Base-by-base conservation (phyloP, 1,140 invertebrate genomes). In the Thalassaphorura encarpata region DNA sequence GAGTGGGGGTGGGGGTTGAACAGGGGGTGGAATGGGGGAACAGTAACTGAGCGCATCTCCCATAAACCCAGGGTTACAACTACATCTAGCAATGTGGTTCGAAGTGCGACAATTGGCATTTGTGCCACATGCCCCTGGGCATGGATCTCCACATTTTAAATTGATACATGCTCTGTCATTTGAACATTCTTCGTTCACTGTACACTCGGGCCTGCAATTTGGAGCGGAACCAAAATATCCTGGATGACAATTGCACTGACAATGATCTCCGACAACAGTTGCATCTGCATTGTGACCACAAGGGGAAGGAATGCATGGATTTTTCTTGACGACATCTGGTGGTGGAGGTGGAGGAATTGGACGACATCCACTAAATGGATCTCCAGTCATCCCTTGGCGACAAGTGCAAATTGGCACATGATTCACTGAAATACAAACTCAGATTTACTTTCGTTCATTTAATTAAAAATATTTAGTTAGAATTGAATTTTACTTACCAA, bases 11-110 rank as follows among this genome's bases (percentile, higher is more conserved):
- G n/a, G 27, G 52, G 57, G 49, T 29, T 47, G 29, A 3, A 71
- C 50, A n/a, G 24, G 41, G 27, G 19, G 51, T 27, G 45, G 52
- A 21, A 61, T 58, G 6, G 56, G 43, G 0, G 77, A 73, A 66
- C 88, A 92, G 15, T 76, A 78, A 47, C 78, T 73, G 58, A 87
- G 86, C 1, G 87, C 81, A 71, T 88, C 82, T 13, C 73, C 73
- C 24, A 65, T 67, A 26, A 65, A 69, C 18, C 69, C 69, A 33
- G 68, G 57, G 26, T 63, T 47, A 55, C 70, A 73, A 21, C 60
- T 61, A 56, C 72, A 74, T 2, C 62, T 58, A 2, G 71, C 58
- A 5, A 61, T 58, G 39, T 71, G 65, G 49, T 67, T 66, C 41
- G 60, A 52, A 31, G 64, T 52, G 1, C 45, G 33, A 29, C 58